Evolutionary conservation across 2,888 invertebrate species (phyloP).

Genomic region (Erebia ligea): DNA sequence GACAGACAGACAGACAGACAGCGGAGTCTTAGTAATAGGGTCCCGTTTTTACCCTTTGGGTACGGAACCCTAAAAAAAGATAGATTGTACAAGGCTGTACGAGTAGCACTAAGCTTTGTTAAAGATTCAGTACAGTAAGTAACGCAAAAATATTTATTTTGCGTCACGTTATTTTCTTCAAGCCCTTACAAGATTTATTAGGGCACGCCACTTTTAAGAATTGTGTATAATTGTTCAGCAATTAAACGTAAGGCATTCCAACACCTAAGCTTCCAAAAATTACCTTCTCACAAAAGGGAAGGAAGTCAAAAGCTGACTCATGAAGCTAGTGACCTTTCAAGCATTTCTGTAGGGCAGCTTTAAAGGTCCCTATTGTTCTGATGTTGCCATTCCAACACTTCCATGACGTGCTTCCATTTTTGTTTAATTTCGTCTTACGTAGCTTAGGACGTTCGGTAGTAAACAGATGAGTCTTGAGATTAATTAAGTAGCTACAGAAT

Average conservation of each 20-base stretch:
- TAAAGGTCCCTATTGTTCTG: constrained; percentile 59
- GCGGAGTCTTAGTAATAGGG: too few species aligned
- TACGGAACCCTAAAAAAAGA: too few species aligned
- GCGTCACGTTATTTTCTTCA: too few species aligned
- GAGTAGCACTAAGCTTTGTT: not conserved
- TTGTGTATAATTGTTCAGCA: constrained; percentile 11
- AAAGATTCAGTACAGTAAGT: not conserved
- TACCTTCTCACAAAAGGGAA: constrained; percentile 29
- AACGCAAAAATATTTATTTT: not conserved
- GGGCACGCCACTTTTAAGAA: not conserved
- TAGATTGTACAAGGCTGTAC: too few species aligned
- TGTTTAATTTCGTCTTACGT: constrained; percentile 24
- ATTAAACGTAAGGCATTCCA: constrained; percentile 11
- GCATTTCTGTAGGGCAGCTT: constrained; percentile 47
- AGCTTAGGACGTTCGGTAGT: not conserved
- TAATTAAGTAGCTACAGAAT: not conserved
- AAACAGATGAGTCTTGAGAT: not conserved
- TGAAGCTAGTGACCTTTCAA: constrained; percentile 41
- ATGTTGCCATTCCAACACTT: constrained; percentile 35
- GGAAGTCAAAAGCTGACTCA: constrained; percentile 31
- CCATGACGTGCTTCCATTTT: constrained; percentile 34
- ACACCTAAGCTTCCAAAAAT: constrained; percentile 33
- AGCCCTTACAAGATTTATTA: not conserved
- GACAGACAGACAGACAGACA: too few species aligned
- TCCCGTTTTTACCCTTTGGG: too few species aligned